phyloP scores from a whole-genome alignment of 2,113 vertebrate species.

The Rhadina sibilatrix region DNA sequence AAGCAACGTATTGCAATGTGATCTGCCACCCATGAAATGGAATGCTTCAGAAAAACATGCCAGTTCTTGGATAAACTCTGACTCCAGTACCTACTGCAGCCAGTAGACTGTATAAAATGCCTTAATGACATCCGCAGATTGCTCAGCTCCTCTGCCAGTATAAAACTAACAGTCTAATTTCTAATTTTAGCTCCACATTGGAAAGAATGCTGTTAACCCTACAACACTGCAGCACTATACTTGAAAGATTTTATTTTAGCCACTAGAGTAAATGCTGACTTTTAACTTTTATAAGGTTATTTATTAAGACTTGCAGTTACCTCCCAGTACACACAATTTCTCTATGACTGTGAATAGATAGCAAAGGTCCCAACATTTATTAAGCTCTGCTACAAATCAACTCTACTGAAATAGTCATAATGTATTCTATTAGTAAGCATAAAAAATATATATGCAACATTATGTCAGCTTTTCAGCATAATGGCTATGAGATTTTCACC shows the following conservation, averaged over 20 bases:
- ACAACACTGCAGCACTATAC: not conserved
- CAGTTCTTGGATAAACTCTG: conserved; percentile 18
- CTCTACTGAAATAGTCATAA: not conserved
- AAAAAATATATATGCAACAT: not conserved
- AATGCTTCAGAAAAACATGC: conserved; percentile 35
- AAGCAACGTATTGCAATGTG: not conserved
- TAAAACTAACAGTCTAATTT: not conserved
- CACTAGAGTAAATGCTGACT: conserved; percentile 9
- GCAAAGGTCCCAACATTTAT: not conserved
- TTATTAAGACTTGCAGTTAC: not conserved
- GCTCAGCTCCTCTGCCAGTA: not conserved
- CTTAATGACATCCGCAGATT: not conserved
- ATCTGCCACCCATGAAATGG: conserved; percentile 39
- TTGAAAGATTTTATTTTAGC: conserved; percentile 24
- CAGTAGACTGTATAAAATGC: not conserved
- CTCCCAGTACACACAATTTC: not conserved
- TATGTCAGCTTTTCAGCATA: not conserved
- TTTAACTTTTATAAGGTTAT: not conserved
- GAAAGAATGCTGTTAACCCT: conserved; percentile 11
- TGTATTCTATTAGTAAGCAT: not conserved
- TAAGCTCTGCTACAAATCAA: conserved; percentile 1
- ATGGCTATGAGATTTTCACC: not conserved
- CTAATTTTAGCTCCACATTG: not conserved
- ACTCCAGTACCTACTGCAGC: not conserved
- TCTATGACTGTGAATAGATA: not conserved